Evolutionary conservation across 2,797 vertebrate genomes (phyloP).

Genomic region (Scyliorhinus canicula): DNA sequence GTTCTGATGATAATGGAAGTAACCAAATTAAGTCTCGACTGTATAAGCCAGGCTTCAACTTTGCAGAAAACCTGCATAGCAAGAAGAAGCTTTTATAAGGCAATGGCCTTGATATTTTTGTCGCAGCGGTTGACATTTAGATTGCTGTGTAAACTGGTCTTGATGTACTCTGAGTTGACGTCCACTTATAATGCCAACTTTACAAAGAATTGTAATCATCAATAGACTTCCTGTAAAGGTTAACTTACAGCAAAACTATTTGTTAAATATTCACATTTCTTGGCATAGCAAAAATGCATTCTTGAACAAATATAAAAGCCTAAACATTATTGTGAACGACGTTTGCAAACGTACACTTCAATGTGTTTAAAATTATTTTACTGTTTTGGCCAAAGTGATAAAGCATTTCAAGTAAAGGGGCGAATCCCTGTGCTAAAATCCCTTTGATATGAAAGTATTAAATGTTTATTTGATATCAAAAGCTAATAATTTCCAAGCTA

Average conservation of each 20-base stretch:
- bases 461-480: not conserved
- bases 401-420: not conserved
- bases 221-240: conserved; percentile 26
- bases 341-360: not conserved
- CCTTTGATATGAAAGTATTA: not conserved
- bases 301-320: not conserved
- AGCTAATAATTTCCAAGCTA: not conserved
- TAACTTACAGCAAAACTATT: conserved; percentile 8
- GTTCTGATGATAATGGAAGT: conserved; percentile 18
- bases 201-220: conserved; percentile 21
- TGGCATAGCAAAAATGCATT: not conserved
- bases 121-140: conserved; percentile 21
- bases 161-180: conserved; percentile 27
- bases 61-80: not conserved
- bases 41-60: not conserved
- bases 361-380: not conserved
- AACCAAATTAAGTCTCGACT: not conserved
- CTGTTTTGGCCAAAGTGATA: not conserved
- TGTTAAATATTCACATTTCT: conserved; percentile 14
- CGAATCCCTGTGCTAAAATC: not conserved
- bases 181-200: conserved; percentile 27
- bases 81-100: conserved; percentile 10
- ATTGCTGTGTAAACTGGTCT: not conserved
- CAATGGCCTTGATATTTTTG: not conserved
- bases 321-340: not conserved